Base-by-base conservation (phyloP, 2,888 invertebrate genomes). In the Anthoptus insignis region DNA sequence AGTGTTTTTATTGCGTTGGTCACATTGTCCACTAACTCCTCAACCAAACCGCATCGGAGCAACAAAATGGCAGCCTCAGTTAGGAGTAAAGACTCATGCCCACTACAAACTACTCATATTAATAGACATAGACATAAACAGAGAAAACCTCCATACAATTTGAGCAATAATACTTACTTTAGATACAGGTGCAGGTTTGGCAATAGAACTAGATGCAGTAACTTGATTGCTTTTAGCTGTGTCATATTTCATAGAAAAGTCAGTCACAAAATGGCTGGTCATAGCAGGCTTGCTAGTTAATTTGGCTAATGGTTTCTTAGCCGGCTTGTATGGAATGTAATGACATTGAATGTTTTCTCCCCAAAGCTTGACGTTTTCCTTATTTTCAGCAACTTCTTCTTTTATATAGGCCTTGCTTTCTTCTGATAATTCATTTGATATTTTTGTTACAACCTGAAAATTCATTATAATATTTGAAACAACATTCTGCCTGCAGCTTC, bases 241-340 rank as follows among this genome's bases (percentile, higher is more conserved):
- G 11, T 67, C 84, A 77, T 94, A 94, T 67, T 91, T 93, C 94
- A 94, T 94, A 52, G 90, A 91, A 74, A 94, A 94, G 64, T 92
- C 90, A 14, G 83, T 86, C 0, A 93, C 89, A 77, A 90, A 88
- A 0, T 83, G 81, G 65, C 90, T 86, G 6, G 82, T 81, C 0
- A 82, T 84, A 0, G 87, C 88, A 0, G 88, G 86, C 69, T 89
- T 91, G 27, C 78, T 82, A 0, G 83, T 84, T 24, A 93, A 75
- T 70, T 91, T 87, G 1, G 87, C 81, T 14, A 94, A 69, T 1
- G 89, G 88, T 71, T 87, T 89, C 72, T 84, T 88, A 0, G 70
- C 68, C 1, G 86, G 87, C 59, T 86, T 87, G 70, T 91, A 93
- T 0, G 92, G 88, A 53, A 88, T 83, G 60, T 83, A 86, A 66